A percentile compares a stretch with the other conserved stretches of the same genome.
Evolutionary conservation across 2,888 invertebrate species (phyloP).

Genomic region (Mamestra brassicae): DNA sequence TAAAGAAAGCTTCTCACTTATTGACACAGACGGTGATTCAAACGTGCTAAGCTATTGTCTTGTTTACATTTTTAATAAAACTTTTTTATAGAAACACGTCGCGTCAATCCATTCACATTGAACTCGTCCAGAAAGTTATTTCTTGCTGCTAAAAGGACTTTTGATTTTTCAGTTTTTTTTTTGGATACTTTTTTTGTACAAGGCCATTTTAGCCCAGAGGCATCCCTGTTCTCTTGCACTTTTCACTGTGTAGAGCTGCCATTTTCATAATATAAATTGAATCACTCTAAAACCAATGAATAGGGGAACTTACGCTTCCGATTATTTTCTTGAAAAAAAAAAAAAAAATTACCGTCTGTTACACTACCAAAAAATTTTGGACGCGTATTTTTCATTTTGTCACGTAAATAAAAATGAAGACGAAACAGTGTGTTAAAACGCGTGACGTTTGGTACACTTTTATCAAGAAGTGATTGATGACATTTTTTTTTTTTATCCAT

Average conservation of each 20-base stretch:
- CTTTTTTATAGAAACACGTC: neutral
- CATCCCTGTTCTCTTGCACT: too few species aligned
- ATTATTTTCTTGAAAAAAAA: too few species aligned
- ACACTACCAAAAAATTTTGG: too few species aligned
- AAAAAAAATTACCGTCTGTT: too few species aligned
- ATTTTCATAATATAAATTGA: neutral
- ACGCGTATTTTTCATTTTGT: too few species aligned
- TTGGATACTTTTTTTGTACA: neutral
- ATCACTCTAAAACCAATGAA: neutral
- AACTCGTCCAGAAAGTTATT: constrained; percentile 4
- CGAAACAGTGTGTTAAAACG: too few species aligned
- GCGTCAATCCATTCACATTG: neutral
- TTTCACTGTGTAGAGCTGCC: too few species aligned
- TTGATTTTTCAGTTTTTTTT: neutral
- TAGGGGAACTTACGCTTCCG: neutral
- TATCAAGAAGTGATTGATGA: too few species aligned
- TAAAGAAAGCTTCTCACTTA: constrained; percentile 9
- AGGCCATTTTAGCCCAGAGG: too few species aligned
- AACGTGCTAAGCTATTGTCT: neutral
- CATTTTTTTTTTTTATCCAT: too few species aligned
- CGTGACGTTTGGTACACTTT: too few species aligned
- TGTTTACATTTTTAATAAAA: neutral
- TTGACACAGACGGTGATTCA: constrained; percentile 5
- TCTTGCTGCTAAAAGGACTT: neutral
- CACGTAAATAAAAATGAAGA: too few species aligned